Percentiles rank a stretch among this genome's conserved stretches.
Evolutionary conservation across 2,888 invertebrate species (phyloP).

Genomic region (Dioctria linearis): DNA sequence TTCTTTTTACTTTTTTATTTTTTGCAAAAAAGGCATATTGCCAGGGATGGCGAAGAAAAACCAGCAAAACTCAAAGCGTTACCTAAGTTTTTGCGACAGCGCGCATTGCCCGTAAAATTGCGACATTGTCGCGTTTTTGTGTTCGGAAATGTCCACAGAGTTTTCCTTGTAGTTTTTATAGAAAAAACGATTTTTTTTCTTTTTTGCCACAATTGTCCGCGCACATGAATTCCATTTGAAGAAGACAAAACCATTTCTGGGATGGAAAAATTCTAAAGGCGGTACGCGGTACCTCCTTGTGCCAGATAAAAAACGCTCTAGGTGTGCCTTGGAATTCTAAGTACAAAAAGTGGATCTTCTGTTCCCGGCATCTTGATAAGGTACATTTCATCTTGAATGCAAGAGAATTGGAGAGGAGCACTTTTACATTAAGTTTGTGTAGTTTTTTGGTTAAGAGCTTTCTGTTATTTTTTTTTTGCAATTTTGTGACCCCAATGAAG

Average conservation of each 20-base stretch:
- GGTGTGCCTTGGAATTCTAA: constrained; percentile 46
- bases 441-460: constrained; percentile 12
- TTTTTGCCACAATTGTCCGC: constrained; percentile 14
- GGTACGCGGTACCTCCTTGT: constrained; percentile 24
- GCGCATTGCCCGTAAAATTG: constrained; percentile 51
- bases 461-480: neutral
- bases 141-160: constrained; percentile 1
- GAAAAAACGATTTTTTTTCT: too few relatives aligned
- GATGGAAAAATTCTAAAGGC: constrained; percentile 23
- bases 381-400: constrained; percentile 11
- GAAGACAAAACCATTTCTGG: constrained; percentile 44
- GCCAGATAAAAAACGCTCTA: constrained; percentile 46
- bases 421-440: constrained; percentile 29
- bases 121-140: constrained; percentile 50
- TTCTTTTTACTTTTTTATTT: too few relatives aligned
- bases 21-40: constrained; percentile 3
- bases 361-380: constrained; percentile 45
- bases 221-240: constrained; percentile 46
- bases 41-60: constrained; percentile 2
- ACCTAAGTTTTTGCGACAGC: constrained; percentile 26
- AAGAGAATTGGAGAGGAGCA: constrained; percentile 11
- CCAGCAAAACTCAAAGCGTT: constrained; percentile 39
- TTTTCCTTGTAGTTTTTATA: neutral
- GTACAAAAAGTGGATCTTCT: constrained; percentile 45
- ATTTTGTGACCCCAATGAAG: neutral